Conservation (phyloP, 2,888 invertebrate genomes). For the Desoria tigrina region DNA sequence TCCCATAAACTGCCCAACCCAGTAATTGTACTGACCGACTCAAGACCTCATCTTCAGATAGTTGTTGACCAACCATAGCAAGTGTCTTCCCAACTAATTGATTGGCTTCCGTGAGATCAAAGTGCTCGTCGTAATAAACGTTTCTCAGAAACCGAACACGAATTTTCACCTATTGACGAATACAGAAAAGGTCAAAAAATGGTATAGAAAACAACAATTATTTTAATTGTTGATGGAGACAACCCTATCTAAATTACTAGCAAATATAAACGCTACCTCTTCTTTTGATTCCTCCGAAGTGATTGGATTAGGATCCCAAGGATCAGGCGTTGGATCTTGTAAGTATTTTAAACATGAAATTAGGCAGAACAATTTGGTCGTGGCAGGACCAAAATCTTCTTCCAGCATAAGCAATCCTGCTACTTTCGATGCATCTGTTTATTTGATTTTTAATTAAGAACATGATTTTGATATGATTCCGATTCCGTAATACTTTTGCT, state of each 20-base stretch:
- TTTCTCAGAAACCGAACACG: constrained; percentile 76
- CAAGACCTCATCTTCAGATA: constrained; percentile 58
- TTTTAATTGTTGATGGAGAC: neutral
- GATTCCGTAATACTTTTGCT: neutral
- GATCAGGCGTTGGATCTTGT: constrained; percentile 58
- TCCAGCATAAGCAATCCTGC: constrained; percentile 82
- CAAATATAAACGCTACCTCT: too few species aligned
- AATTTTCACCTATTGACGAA: constrained; percentile 63
- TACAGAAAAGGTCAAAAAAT: constrained; percentile 1
- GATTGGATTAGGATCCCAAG: constrained; percentile 57
- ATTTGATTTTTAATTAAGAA: neutral
- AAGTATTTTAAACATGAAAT: constrained; percentile 76
- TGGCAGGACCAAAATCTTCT: constrained; percentile 75
- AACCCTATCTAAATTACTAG: neutral
- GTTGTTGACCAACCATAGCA: constrained; percentile 63
- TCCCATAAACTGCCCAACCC: constrained; percentile 69
- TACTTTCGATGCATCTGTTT: constrained; percentile 69
- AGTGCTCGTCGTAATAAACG: constrained; percentile 84
- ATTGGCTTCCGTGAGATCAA: constrained; percentile 73
- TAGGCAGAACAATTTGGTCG: constrained; percentile 69
- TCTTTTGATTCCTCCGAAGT: constrained; percentile 55
- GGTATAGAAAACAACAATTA: constrained; percentile 1
- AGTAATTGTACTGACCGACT: constrained; percentile 65
- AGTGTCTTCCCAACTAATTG: constrained; percentile 82
- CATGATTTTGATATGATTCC: neutral